Percentiles rank a stretch among this genome's conserved stretches.
phyloP scores from a whole-genome alignment of 2,888 invertebrate genomes.

The Merodon equestris region DNA sequence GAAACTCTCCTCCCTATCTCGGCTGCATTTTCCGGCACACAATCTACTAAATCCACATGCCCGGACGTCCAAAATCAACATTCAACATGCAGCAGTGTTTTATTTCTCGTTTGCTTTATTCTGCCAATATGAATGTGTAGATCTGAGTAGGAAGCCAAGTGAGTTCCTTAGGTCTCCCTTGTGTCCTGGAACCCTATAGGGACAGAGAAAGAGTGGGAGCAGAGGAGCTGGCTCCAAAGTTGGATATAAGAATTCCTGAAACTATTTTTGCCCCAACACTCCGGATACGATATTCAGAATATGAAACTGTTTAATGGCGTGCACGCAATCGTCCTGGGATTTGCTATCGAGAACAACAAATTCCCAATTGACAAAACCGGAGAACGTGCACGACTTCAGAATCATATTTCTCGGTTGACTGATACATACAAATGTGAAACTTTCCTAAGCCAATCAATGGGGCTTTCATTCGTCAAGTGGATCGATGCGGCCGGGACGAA shows the following conservation, averaged over 20 bases:
- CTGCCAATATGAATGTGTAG: too few species aligned
- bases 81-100: slow-evolving; percentile 6
- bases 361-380: slow-evolving; percentile 36
- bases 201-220: too few species aligned
- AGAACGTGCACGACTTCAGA: slow-evolving; percentile 33
- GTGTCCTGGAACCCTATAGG: too few species aligned
- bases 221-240: too few species aligned
- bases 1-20: too few species aligned
- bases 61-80: slow-evolving; percentile 22
- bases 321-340: slow-evolving; percentile 38
- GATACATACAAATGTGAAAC: slow-evolving; percentile 6
- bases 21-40: too few species aligned
- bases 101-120: neutral
- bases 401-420: slow-evolving; percentile 1
- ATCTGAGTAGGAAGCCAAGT: too few species aligned
- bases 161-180: too few species aligned
- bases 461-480: slow-evolving; percentile 22
- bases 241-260: too few species aligned
- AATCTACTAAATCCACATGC: too few species aligned
- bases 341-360: slow-evolving; percentile 27
- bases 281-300: neutral
- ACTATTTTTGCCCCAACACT: too few species aligned
- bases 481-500: too few species aligned
- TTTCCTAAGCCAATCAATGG: slow-evolving; percentile 28
- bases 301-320: slow-evolving; percentile 24